Evolutionary conservation across 2,888 invertebrate species (phyloP).

Genomic region (Eupithecia insigniata): DNA sequence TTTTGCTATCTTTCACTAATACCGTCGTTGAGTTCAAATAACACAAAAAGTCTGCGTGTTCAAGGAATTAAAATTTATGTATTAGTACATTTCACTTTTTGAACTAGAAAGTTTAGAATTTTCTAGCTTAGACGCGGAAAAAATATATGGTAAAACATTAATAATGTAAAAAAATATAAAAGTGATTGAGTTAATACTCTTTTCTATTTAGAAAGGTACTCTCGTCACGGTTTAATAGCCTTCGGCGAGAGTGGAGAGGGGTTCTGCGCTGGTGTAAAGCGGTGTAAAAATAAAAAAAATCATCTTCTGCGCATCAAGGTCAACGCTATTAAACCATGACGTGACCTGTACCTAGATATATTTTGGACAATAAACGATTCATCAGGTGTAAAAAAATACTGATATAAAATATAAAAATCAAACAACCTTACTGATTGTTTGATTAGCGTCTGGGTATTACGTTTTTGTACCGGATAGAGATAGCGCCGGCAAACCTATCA

Average conservation of each 20-base stretch:
- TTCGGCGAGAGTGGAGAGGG: too few relatives aligned
- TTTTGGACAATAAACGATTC: neutral
- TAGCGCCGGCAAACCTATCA: slow-evolving; percentile 8
- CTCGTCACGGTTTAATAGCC: too few relatives aligned
- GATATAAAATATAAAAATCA: neutral
- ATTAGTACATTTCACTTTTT: neutral
- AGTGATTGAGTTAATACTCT: neutral
- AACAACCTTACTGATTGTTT: neutral
- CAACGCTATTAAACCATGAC: too few relatives aligned
- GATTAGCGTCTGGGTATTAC: neutral
- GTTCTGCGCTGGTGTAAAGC: too few relatives aligned
- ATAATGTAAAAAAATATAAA: neutral
- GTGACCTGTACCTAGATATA: neutral
- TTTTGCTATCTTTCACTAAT: neutral
- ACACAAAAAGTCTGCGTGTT: too few relatives aligned
- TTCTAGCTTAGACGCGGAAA: neutral
- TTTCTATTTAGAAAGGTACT: neutral
- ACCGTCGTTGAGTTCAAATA: too few relatives aligned
- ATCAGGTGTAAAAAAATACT: neutral
- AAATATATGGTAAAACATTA: neutral
- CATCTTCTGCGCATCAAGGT: too few relatives aligned
- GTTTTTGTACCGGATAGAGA: slow-evolving; percentile 15
- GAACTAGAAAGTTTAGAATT: neutral
- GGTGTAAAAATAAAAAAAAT: too few relatives aligned
- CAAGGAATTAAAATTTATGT: neutral